A percentile compares a stretch with the other conserved stretches of the same genome.
phyloP scores from a whole-genome alignment of 1,140 invertebrate genomes.

The Drosophila nigromelanica region DNA sequence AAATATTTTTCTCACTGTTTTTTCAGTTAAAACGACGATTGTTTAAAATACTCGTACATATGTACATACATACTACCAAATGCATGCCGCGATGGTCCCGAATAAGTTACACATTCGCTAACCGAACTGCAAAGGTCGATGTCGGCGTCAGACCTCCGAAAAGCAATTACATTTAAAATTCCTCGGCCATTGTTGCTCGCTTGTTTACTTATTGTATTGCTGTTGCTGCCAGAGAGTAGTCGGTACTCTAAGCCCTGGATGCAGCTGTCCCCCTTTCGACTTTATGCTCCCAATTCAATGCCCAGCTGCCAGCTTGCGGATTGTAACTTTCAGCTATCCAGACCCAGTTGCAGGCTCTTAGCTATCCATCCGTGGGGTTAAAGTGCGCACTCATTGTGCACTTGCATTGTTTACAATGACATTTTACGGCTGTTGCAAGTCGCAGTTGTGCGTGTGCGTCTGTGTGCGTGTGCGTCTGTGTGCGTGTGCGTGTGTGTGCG shows the following conservation, averaged over 20 bases:
- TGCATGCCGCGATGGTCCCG: neutral
- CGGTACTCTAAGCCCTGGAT: neutral
- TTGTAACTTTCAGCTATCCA: conserved; percentile 6
- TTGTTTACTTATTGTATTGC: conserved; percentile 30
- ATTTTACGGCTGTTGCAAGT: conserved; percentile 55
- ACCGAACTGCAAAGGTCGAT: conserved; percentile 1
- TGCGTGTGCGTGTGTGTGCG: conserved; percentile 33
- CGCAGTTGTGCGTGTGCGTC: conserved; percentile 11
- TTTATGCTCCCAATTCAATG: neutral
- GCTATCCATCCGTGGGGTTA: conserved; percentile 26
- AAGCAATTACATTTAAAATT: conserved; percentile 45
- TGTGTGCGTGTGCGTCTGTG: conserved; percentile 16
- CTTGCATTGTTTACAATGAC: conserved; percentile 58
- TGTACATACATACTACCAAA: neutral
- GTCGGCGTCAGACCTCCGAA: conserved; percentile 6
- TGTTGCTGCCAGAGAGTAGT: neutral
- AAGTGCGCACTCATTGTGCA: conserved; percentile 48
- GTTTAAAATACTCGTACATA: neutral
- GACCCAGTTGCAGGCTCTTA: conserved; percentile 19
- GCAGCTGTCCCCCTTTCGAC: neutral
- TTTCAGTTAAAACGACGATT: conserved; percentile 17
- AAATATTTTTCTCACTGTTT: conserved; percentile 30
- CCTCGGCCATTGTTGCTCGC: conserved; percentile 20
- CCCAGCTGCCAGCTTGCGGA: neutral
- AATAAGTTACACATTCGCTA: neutral